Conservation (phyloP, 2,113 vertebrate genomes). For the Solea solea region DNA sequence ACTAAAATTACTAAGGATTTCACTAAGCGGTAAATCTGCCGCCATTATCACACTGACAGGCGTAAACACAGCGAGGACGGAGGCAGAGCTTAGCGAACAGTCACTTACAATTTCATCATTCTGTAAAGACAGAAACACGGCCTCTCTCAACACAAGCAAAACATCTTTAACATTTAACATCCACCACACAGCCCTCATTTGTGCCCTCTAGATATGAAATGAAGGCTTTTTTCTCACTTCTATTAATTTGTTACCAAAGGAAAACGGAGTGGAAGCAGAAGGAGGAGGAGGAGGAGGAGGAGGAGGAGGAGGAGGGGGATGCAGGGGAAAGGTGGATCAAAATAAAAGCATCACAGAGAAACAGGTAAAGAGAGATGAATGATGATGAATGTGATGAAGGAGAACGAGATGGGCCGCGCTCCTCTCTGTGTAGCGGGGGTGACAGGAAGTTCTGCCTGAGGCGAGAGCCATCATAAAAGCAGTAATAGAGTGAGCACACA, state of each 20-base stretch:
- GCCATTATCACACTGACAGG: background rate
- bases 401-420: constrained; percentile 30
- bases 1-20: background rate
- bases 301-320: background rate
- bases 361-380: constrained; percentile 30
- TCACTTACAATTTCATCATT: background rate
- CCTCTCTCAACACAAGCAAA: constrained; percentile 12
- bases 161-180: constrained; percentile 26
- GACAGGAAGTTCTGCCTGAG: constrained; percentile 67
- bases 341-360: constrained; percentile 42
- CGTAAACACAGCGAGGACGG: background rate
- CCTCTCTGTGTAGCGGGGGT: constrained; percentile 51
- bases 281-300: background rate
- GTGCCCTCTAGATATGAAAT: constrained; percentile 40
- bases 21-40: background rate
- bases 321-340: constrained; percentile 13
- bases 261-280: constrained; percentile 7
- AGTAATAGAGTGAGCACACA: constrained; percentile 79
- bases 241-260: constrained; percentile 32
- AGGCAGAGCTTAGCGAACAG: background rate
- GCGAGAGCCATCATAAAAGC: constrained; percentile 73
- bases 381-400: constrained; percentile 36
- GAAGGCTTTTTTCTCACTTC: constrained; percentile 19
- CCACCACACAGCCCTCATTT: constrained; percentile 26
- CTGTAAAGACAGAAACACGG: background rate